Evolutionary conservation across 2,797 vertebrate species (phyloP).

Genomic region (Scyliorhinus canicula): DNA sequence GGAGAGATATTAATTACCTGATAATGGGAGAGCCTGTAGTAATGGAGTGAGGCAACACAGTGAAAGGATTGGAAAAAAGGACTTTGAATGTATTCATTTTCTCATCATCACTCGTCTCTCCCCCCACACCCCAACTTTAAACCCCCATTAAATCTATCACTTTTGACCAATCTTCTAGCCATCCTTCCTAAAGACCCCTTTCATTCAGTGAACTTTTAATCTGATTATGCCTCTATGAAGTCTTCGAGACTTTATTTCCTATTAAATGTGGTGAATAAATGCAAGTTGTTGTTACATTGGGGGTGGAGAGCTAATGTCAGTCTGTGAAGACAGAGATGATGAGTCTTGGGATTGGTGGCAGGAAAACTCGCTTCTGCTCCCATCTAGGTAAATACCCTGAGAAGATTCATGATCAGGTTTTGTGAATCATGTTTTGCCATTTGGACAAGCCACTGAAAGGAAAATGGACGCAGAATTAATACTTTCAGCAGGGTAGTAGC

Average conservation of each 20-base stretch:
- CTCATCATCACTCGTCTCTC: not conserved
- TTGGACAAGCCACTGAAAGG: not conserved
- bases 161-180: not conserved
- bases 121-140: no score
- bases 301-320: not conserved
- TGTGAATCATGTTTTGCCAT: not conserved
- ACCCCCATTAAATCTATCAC: not conserved
- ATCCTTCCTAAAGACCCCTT: not conserved
- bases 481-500: not conserved
- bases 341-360: not conserved
- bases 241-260: not conserved
- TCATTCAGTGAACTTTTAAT: not conserved
- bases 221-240: not conserved
- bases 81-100: not conserved
- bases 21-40: not conserved
- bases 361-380: not conserved
- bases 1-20: not conserved
- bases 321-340: not conserved
- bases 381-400: not conserved
- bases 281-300: not conserved
- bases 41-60: not conserved
- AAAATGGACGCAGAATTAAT: not conserved
- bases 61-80: not conserved
- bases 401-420: not conserved
- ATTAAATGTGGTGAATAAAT: not conserved